These are phyloP conservation scores for Tachysurus fulvidraco DNA, from an alignment of 2,113 vertebrate genomes.

Conservation along the genomic window DNA sequence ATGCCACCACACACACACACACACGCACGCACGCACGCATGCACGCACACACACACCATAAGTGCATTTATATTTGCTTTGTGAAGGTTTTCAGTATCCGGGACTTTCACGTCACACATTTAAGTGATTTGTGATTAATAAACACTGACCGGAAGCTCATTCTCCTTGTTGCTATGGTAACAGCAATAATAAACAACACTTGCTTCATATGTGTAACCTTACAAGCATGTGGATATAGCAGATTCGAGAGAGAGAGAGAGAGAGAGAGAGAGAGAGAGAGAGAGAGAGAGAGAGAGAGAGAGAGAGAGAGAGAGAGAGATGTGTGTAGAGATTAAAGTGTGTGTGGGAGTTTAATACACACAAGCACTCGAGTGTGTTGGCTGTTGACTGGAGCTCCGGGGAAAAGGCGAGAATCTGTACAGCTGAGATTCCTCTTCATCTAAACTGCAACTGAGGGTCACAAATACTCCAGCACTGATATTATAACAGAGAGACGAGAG, in stretches of 20 bases:
- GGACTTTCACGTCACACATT: not conserved
- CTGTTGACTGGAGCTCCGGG: constrained; percentile 60
- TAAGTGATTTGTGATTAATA: not conserved
- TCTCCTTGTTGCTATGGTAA: not conserved
- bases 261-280: constrained; percentile 7
- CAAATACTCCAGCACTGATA: not conserved
- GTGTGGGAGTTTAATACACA: constrained; percentile 44
- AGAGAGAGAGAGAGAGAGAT: not conserved
- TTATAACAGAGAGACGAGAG: not conserved
- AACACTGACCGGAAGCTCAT: not conserved
- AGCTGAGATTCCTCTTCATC: not conserved
- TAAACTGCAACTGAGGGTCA: not conserved
- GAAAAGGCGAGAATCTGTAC: constrained; percentile 17
- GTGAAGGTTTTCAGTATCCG: too few relatives aligned
- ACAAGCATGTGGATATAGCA: too few relatives aligned
- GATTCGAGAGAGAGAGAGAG: constrained; percentile 11
- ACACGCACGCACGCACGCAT: too few relatives aligned
- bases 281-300: not conserved
- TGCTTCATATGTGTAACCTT: not conserved
- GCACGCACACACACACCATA: too few relatives aligned
- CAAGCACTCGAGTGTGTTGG: constrained; percentile 63
- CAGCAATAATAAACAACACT: not conserved
- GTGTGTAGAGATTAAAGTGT: constrained; percentile 6
- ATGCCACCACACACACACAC: too few relatives aligned
- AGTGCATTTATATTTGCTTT: too few relatives aligned